These are phyloP conservation scores for Podocnemis expansa DNA, from an alignment of 2,113 vertebrate species.

Conservation along the genomic window DNA sequence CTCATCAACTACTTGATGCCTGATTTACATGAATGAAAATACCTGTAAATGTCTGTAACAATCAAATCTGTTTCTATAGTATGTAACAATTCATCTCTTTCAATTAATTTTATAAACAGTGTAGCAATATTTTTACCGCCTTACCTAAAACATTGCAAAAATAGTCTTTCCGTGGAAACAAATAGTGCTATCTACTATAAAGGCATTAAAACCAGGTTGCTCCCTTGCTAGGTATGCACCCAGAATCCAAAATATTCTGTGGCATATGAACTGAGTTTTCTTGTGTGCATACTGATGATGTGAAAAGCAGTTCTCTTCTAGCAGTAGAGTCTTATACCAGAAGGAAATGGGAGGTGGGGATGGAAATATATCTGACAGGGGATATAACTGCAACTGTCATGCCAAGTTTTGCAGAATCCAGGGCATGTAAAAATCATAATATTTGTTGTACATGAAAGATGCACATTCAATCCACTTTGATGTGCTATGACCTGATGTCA, in stretches of 20 bases:
- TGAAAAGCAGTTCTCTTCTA: neutral
- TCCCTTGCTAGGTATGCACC: neutral
- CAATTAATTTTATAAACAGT: slow-evolving; percentile 4
- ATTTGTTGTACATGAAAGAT: neutral
- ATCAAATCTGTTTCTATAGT: neutral
- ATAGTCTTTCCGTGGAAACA: neutral
- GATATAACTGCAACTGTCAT: neutral
- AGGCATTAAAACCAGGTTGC: neutral
- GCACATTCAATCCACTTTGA: neutral
- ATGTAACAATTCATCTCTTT: neutral
- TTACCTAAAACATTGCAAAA: neutral
- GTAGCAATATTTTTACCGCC: neutral
- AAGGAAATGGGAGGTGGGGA: rapidly evolving
- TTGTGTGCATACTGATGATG: rapidly evolving
- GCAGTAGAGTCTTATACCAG: neutral
- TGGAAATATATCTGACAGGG: neutral
- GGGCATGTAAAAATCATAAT: neutral
- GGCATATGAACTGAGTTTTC: neutral
- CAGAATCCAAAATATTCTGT: neutral
- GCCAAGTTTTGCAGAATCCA: slow-evolving; percentile 19
- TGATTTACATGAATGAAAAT: neutral
- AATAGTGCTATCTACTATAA: neutral
- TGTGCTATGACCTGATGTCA: neutral
- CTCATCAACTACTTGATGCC: neutral
- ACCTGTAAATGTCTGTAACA: neutral